Percentiles rank a stretch among this genome's conserved stretches.
Conservation (phyloP, 2,888 invertebrate genomes). For the Rotaria socialis region DNA sequence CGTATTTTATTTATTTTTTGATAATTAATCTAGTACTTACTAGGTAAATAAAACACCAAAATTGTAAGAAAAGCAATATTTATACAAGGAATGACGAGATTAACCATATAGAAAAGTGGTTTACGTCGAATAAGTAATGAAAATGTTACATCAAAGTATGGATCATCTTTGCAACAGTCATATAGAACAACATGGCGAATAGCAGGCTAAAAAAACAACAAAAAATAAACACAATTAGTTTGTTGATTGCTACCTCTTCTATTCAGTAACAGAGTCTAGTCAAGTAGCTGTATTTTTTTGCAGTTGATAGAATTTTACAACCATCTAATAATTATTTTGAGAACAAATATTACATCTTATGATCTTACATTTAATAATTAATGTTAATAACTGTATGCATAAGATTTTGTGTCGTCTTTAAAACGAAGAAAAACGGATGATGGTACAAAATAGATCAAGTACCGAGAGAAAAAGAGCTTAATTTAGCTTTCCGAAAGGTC, state of each 20-base stretch:
- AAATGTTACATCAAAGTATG: conserved; percentile 46
- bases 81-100: conserved; percentile 47
- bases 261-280: too few species aligned
- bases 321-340: background rate
- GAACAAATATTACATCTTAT: background rate
- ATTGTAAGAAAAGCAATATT: conserved; percentile 47
- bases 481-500: background rate
- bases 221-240: background rate
- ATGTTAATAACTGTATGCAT: too few species aligned
- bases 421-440: background rate
- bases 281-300: too few species aligned
- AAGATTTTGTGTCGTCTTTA: too few species aligned
- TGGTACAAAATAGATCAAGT: background rate
- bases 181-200: conserved; percentile 52
- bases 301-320: too few species aligned
- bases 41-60: conserved; percentile 56
- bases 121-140: conserved; percentile 46
- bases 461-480: background rate
- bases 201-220: conserved; percentile 46
- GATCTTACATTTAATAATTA: too few species aligned
- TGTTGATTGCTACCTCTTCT: too few species aligned
- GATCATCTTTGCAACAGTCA: conserved; percentile 73
- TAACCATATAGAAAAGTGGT: conserved; percentile 47
- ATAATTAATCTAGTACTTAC: conserved; percentile 55
- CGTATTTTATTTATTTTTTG: background rate